These are phyloP conservation scores for Euphydryas editha DNA, from an alignment of 2,888 invertebrate species.

Conservation along the genomic window DNA sequence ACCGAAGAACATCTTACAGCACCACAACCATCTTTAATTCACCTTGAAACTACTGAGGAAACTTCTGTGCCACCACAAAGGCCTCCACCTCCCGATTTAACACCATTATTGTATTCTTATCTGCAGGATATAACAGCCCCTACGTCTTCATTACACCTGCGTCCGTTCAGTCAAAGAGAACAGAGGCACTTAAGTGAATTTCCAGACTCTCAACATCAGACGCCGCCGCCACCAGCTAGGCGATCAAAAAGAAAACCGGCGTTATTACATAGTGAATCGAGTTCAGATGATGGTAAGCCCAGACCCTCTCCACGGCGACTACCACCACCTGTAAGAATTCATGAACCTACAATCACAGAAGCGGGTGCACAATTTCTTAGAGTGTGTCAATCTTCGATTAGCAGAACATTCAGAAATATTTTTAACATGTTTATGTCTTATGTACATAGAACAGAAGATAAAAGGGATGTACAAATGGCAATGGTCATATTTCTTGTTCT, in stretches of 20 bases:
- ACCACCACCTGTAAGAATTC: constrained; percentile 67
- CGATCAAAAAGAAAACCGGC: constrained; percentile 75
- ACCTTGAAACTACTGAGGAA: constrained; percentile 55
- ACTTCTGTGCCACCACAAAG: constrained; percentile 65
- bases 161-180: constrained; percentile 59
- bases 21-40: constrained; percentile 48
- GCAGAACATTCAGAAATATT: constrained; percentile 87
- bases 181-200: constrained; percentile 61
- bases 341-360: constrained; percentile 87
- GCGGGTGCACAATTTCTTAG: constrained; percentile 88
- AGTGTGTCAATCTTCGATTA: constrained; percentile 87
- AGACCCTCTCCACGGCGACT: constrained; percentile 69
- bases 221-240: constrained; percentile 74
- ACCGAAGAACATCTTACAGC: constrained; percentile 38
- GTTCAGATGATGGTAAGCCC: constrained; percentile 79
- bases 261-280: constrained; percentile 73
- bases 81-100: constrained; percentile 77
- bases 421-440: constrained; percentile 86
- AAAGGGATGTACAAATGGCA: constrained; percentile 89
- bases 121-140: constrained; percentile 81
- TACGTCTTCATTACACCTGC: constrained; percentile 74
- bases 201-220: constrained; percentile 63
- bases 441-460: constrained; percentile 85
- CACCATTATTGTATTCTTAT: constrained; percentile 79
- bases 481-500: constrained; percentile 91